Percentiles rank a stretch among this genome's conserved stretches.
phyloP scores from a whole-genome alignment of 2,888 invertebrate genomes.

The Drosophila sordidula region DNA sequence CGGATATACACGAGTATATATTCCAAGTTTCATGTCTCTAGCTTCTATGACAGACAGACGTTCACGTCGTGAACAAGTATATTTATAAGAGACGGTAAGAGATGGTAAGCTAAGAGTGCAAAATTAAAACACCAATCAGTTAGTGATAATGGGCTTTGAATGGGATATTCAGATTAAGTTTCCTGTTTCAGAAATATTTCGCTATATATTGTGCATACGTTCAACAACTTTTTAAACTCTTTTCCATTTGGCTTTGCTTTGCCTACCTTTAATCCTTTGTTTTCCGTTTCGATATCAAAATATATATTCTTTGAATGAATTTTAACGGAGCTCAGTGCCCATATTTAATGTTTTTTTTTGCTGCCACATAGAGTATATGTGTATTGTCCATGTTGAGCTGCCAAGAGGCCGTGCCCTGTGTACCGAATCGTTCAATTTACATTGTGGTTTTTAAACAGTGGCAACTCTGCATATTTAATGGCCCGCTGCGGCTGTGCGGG shows the following conservation, averaged over 20 bases:
- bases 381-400: slow-evolving; percentile 10
- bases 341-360: neutral
- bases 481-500: slow-evolving; percentile 35
- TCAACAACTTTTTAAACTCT: neutral
- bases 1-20: too few species aligned
- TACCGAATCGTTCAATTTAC: slow-evolving; percentile 56
- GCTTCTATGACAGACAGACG: too few species aligned
- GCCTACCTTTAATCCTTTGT: neutral
- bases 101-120: too few species aligned
- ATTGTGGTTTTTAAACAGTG: slow-evolving; percentile 61
- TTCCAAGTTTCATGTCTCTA: too few species aligned
- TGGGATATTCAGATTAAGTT: neutral
- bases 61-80: too few species aligned
- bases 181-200: neutral
- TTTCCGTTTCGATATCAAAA: neutral
- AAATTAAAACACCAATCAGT: too few species aligned
- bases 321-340: neutral
- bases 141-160: neutral
- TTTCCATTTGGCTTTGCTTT: neutral
- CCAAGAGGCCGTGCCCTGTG: slow-evolving; percentile 11
- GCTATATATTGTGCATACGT: neutral
- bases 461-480: slow-evolving; percentile 66
- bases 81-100: too few species aligned
- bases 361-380: neutral
- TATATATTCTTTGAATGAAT: neutral